Evolutionary conservation across 2,797 vertebrate species (phyloP), one percentile per base, ranked within the genome.

Genomic region (Micrastur ruficollis): DNA sequence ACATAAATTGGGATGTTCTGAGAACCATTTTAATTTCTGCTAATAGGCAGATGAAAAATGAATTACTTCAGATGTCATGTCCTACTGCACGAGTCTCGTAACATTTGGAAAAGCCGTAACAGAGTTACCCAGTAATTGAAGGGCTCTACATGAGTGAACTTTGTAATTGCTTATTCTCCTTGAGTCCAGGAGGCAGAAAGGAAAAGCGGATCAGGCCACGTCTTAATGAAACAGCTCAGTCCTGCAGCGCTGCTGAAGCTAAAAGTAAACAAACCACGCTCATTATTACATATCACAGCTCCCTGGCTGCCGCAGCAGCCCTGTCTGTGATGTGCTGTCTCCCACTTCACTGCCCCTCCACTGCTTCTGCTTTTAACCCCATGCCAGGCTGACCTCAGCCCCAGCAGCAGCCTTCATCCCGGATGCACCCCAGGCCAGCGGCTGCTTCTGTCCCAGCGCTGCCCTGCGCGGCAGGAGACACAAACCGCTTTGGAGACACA

Each of bases 121-220:
- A 83, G 78, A 94, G 96, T 90, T 95, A 86, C 82, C 72, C 50
- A 2, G 93, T 97, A 97, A 97, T 83, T 96, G 97, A 96, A 95
- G 86, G 81, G 92, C 93, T 97, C 66, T 97, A 96, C 95, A 96
- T 94, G 94, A 93, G 72, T 95, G 96, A 97, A 96, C 85, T 96
- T 94, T 76, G 85, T 97, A 97, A 97, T 97, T 96, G 97, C 55
- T 4, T 81, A 84, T 94, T 95, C 86, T 95, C 72, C 83, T 81
- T 7, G 4, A 83, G 75, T 95, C 78, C n/a, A 6, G 80, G 29
- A 90, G 81, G 68, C 87, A 94, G 81, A 87, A 90, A 89, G 74
- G 71, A 86, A 84, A 85, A 90, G 66, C 3, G 0, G 81, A 86
- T 94, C 85, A 76, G 83, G 75, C 66, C 90, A 76, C 0, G 2